A percentile compares a stretch with the other conserved stretches of the same genome.
These are phyloP conservation scores for Percina caprodes DNA, from an alignment of 2,113 vertebrate genomes.

Conservation along the genomic window DNA sequence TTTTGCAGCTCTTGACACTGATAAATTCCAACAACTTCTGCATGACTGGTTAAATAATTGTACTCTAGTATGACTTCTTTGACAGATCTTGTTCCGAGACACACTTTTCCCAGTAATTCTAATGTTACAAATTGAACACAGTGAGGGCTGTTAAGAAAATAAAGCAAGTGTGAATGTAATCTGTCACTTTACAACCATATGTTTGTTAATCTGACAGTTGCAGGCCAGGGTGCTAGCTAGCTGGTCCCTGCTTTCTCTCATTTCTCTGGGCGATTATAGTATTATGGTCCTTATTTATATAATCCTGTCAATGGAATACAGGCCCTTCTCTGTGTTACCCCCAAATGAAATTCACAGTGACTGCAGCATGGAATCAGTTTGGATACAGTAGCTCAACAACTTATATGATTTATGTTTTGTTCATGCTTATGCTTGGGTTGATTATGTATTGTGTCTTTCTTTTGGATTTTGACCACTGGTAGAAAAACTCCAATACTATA, in stretches of 20 bases:
- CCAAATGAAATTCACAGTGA: constrained; percentile 62
- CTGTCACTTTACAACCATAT: constrained; percentile 55
- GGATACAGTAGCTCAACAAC: constrained; percentile 60
- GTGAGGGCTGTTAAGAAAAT: constrained; percentile 2
- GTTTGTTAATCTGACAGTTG: constrained; percentile 59
- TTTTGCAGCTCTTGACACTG: constrained; percentile 7
- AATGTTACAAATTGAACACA: not conserved
- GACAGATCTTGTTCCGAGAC: constrained; percentile 7
- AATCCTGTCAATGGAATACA: constrained; percentile 81
- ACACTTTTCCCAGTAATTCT: not conserved
- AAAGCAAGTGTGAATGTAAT: constrained; percentile 64
- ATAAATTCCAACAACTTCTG: constrained; percentile 3
- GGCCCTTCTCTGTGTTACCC: constrained; percentile 49
- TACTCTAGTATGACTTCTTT: constrained; percentile 3
- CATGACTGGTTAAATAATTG: constrained; percentile 7
- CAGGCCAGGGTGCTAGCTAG: constrained; percentile 47
- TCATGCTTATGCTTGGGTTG: constrained; percentile 54
- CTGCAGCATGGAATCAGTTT: constrained; percentile 65
- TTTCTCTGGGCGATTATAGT: constrained; percentile 76
- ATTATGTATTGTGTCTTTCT: constrained; percentile 64
- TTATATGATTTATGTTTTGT: constrained; percentile 57
- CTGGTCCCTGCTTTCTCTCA: constrained; percentile 60
- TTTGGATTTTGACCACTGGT: constrained; percentile 34
- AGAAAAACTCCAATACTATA: not conserved
- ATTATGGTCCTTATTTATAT: constrained; percentile 71